phyloP scores from a whole-genome alignment of 30 jellyfish, hydroid and myxozoan genomes.

The Aurelia aurita complex sp. Pacific region DNA sequence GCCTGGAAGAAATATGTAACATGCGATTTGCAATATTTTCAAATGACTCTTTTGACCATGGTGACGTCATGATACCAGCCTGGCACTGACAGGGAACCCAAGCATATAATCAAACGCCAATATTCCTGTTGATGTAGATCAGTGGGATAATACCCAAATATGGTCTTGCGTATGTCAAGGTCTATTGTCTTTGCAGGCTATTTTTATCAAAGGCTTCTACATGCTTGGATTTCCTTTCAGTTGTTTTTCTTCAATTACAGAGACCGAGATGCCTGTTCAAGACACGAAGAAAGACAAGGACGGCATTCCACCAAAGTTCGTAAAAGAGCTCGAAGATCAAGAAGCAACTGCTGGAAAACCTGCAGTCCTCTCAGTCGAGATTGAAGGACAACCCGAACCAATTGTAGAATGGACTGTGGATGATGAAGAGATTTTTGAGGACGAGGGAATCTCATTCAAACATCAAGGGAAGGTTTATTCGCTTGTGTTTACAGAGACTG shows the following conservation, averaged over 20 bases:
- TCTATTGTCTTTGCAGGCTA: too few species aligned
- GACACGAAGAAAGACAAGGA: not conserved
- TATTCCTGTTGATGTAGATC: too few species aligned
- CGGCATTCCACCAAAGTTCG: conserved; percentile 67
- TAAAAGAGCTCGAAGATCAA: conserved; percentile 58
- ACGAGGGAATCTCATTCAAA: conserved; percentile 44
- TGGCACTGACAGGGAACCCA: too few species aligned
- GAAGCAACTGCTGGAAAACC: conserved; percentile 76
- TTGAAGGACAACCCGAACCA: conserved; percentile 74
- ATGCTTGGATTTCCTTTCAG: not conserved
- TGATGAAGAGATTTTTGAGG: conserved; percentile 77
- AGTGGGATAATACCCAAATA: too few species aligned
- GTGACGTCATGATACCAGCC: too few species aligned
- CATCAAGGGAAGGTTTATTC: conserved; percentile 60
- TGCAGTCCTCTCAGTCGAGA: conserved; percentile 76
- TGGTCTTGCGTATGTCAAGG: too few species aligned
- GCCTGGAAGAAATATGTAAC: too few species aligned
- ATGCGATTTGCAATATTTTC: too few species aligned
- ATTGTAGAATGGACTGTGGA: conserved; percentile 83
- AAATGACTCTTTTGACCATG: too few species aligned
- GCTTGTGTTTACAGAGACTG: conserved; percentile 60
- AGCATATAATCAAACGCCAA: too few species aligned
- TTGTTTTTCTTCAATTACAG: conserved; percentile 4
- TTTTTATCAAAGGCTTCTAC: too few species aligned
- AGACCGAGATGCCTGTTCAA: conserved; percentile 20